Conservation (phyloP, 2,797 vertebrate genomes). For the Masticophis lateralis region DNA sequence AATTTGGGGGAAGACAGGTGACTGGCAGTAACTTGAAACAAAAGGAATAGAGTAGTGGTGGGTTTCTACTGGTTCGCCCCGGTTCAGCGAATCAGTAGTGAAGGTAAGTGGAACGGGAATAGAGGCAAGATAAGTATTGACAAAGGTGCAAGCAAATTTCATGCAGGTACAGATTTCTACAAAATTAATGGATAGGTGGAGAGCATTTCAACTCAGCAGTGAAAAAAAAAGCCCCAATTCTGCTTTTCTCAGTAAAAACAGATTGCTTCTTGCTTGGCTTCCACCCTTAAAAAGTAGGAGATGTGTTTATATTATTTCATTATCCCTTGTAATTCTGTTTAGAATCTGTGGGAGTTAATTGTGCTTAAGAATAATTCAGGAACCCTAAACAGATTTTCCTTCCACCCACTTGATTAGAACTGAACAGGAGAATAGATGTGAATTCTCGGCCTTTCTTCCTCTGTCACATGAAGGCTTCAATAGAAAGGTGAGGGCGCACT, state of each 20-base stretch:
- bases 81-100: too few species aligned
- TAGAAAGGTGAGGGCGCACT: background rate
- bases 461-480: background rate
- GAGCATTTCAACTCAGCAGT: background rate
- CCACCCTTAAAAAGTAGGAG: background rate
- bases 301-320: background rate
- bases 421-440: background rate
- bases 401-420: background rate
- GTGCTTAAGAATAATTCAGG: background rate
- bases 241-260: background rate
- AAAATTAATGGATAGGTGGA: background rate
- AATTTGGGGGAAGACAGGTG: background rate
- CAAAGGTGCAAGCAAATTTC: background rate
- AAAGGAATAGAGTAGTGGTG: background rate
- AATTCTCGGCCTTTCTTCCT: background rate
- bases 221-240: background rate
- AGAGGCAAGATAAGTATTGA: background rate
- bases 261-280: background rate
- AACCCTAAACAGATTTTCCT: background rate
- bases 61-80: too few species aligned
- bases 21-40: background rate
- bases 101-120: background rate
- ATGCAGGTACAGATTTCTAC: background rate
- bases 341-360: slow-evolving; percentile 2
- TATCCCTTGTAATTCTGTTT: background rate